Evolutionary conservation across 2,888 invertebrate species (phyloP), one percentile per base, ranked within the genome.

Genomic region (Conomelus anceps): DNA sequence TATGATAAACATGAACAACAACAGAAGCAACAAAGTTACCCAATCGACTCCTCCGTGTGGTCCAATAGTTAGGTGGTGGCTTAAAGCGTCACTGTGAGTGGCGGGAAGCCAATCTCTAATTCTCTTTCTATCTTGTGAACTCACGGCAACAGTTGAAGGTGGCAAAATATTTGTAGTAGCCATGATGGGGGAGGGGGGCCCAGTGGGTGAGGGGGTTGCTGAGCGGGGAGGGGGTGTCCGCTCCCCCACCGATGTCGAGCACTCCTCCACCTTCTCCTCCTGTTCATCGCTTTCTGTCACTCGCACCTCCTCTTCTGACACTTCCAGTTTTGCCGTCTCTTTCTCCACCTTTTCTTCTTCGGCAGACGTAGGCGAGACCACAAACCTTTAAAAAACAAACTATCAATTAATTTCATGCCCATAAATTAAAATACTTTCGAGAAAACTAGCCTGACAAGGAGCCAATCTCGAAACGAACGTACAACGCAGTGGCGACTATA

Each of bases 41-140:
- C 91, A 96, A 92, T 96, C 96, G 26, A 95, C 94, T 34, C 95
- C 96, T 0, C 95, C 95, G 90, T 94, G 94, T 3, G 95, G 95
- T 13, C 95, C 95, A 88, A 95, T 95, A 0, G 95, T 95, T 88
- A 95, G 92, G 92, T 95, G 95, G 92, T 95, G 95, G 90, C 94
- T 93, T 26, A 91, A 89, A 1, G 91, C 90, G 22, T 91, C 91
- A 22, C 90, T 85, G 22, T 84, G 91, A 23, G 91, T 91, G 13
- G 91, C 89, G 3, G 90, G 90, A n/a, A 91, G 89, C 92, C 92
- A 92, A 87, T 92, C 92, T 22, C 89, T 22, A 85, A 29, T 89
- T 85, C 87, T 90, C 84, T 88, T 29, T 29, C 41, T 29, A 13
- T 84, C 84, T 22, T 86, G 86, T 20, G 89, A 84, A 34, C 26